Conservation (phyloP, 2,888 invertebrate species). For the Synanthedon formicaeformis region DNA sequence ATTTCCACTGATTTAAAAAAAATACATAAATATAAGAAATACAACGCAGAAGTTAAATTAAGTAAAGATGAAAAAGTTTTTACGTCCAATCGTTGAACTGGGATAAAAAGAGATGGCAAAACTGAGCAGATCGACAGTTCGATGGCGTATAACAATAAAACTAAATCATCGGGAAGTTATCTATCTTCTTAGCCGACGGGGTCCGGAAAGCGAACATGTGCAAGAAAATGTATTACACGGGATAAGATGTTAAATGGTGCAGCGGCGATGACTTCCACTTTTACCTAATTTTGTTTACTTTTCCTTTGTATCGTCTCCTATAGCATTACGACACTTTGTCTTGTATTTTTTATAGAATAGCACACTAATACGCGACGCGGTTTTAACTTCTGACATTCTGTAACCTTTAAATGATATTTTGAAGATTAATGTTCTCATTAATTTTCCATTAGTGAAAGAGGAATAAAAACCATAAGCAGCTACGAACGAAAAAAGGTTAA, state of each 20-base stretch:
- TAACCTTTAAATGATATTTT: conserved; percentile 39
- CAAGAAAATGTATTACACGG: conserved; percentile 46
- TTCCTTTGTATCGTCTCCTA: not conserved
- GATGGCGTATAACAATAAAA: conserved; percentile 65
- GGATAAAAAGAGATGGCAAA: not conserved
- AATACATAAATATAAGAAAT: too few species aligned
- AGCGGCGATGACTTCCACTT: conserved; percentile 34
- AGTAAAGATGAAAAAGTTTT: too few species aligned
- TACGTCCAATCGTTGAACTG: too few species aligned
- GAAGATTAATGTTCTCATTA: conserved; percentile 63
- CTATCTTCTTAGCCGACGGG: conserved; percentile 49
- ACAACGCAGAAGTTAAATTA: too few species aligned
- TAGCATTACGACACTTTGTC: too few species aligned
- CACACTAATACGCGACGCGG: not conserved
- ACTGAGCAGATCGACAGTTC: conserved; percentile 32
- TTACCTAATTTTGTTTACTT: conserved; percentile 22
- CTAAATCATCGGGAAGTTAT: conserved; percentile 70
- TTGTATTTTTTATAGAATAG: not conserved
- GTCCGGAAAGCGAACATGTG: conserved; percentile 48
- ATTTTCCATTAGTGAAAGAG: conserved; percentile 59
- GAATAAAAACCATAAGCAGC: too few species aligned
- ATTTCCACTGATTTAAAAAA: too few species aligned
- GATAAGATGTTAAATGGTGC: conserved; percentile 56
- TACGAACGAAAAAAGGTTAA: too few species aligned
- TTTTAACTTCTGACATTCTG: too few species aligned